phyloP scores from a whole-genome alignment of 2,888 invertebrate species.

The Hedychridium roseum region DNA sequence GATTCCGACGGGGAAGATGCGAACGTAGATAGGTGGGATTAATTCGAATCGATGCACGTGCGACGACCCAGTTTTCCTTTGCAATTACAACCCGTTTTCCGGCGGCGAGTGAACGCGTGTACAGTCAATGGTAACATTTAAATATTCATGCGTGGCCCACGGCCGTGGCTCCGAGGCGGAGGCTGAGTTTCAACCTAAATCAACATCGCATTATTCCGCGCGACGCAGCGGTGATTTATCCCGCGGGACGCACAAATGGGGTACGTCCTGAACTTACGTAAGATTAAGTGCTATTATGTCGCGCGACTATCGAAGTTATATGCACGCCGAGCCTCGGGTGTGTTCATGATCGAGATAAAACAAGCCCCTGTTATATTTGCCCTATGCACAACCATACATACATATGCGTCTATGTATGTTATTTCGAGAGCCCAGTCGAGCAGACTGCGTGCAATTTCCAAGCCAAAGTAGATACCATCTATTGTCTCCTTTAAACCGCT shows the following conservation, averaged over 20 bases:
- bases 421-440: too few species aligned
- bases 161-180: conserved; percentile 13
- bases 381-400: neutral
- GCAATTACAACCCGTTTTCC: too few species aligned
- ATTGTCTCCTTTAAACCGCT: too few species aligned
- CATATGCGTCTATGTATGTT: neutral
- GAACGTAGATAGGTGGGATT: too few species aligned
- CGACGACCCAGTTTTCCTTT: too few species aligned
- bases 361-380: neutral
- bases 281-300: conserved; percentile 35
- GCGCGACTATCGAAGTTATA: conserved; percentile 33
- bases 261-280: conserved; percentile 28
- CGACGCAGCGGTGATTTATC: conserved; percentile 32
- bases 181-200: conserved; percentile 32
- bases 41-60: too few species aligned
- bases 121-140: conserved; percentile 22
- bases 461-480: too few species aligned
- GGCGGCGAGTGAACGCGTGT: too few species aligned
- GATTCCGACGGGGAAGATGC: too few species aligned
- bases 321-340: conserved; percentile 20
- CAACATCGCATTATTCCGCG: conserved; percentile 37
- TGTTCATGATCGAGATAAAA: conserved; percentile 19
- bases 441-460: too few species aligned
- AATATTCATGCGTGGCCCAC: conserved; percentile 26
- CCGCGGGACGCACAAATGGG: conserved; percentile 10